These are phyloP conservation scores for Coilia nasus DNA, from an alignment of 2,797 vertebrate genomes.

Conservation along the genomic window DNA sequence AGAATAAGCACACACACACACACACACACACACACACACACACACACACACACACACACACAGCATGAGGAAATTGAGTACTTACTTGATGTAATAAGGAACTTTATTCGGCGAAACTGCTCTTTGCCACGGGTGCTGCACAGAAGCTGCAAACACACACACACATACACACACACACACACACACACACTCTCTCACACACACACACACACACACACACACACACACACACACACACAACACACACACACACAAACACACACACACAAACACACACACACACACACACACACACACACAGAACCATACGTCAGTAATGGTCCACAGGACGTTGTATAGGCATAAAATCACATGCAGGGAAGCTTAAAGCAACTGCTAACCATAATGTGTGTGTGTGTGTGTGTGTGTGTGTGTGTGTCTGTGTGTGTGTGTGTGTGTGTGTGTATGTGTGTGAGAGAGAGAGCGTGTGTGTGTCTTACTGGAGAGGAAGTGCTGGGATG, in stretches of 20 bases:
- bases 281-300: neutral
- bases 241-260: slow-evolving; percentile 32
- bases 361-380: neutral
- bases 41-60: slow-evolving; percentile 38
- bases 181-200: slow-evolving; percentile 33
- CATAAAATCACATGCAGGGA: neutral
- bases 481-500: slow-evolving; percentile 95
- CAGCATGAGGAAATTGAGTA: slow-evolving; percentile 42
- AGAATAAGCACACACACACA: slow-evolving; percentile 12
- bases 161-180: slow-evolving; percentile 42
- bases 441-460: neutral
- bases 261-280: slow-evolving; percentile 39
- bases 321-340: neutral
- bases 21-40: slow-evolving; percentile 24
- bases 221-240: neutral
- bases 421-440: neutral
- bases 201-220: slow-evolving; percentile 40
- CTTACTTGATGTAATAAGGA: slow-evolving; percentile 99
- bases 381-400: too few species aligned
- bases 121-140: slow-evolving; percentile 96
- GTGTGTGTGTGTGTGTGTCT: neutral
- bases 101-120: slow-evolving; percentile 98
- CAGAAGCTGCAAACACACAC: slow-evolving; percentile 83
- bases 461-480: slow-evolving; percentile 76
- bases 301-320: slow-evolving; percentile 2